A percentile compares a stretch with the other conserved stretches of the same genome.
These are phyloP conservation scores for Climacteris rufus DNA, from an alignment of 2,113 vertebrate genomes.

Conservation along the genomic window DNA sequence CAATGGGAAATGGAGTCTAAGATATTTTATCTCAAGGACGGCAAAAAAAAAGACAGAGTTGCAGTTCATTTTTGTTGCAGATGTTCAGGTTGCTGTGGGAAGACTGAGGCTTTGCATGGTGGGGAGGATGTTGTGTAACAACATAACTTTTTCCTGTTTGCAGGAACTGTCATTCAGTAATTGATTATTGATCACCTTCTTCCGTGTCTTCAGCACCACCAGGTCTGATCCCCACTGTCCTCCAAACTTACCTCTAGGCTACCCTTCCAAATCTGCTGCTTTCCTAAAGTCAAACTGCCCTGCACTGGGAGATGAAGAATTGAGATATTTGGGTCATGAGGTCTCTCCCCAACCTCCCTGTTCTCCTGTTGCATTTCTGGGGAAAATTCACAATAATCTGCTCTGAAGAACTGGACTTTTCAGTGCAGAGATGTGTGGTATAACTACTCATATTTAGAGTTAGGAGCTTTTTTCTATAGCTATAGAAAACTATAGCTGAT, in stretches of 20 bases:
- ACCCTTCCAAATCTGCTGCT: neutral
- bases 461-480: neutral
- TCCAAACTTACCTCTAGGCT: neutral
- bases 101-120: neutral
- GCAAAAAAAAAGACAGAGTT: neutral
- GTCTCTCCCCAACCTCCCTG: neutral
- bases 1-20: neutral
- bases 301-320: too few species aligned
- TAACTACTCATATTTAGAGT: neutral
- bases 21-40: neutral
- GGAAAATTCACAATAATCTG: neutral
- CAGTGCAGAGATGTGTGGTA: neutral
- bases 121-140: neutral
- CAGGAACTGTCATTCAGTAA: neutral
- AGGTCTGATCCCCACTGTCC: neutral
- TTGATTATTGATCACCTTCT: neutral
- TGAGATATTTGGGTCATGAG: accelerated
- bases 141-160: neutral
- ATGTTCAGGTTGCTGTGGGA: neutral
- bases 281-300: neutral
- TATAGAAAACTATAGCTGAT: neutral
- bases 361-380: neutral
- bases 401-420: neutral
- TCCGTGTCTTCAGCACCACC: neutral
- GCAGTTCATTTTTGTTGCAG: neutral